phyloP scores from a whole-genome alignment of 2,113 vertebrate species.

The Callipepla californica region DNA sequence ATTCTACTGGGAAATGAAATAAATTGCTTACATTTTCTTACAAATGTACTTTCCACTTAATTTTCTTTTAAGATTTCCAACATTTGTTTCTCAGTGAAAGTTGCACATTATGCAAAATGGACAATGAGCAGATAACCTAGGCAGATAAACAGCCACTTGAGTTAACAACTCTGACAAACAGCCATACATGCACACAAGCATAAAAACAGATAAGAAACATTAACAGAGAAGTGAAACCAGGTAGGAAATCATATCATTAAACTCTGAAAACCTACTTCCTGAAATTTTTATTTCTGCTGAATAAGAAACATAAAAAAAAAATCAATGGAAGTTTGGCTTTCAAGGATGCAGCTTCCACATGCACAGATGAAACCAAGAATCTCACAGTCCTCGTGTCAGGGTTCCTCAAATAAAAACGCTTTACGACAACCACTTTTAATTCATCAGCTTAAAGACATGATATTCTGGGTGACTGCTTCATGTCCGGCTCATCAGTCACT shows the following conservation, averaged over 20 bases:
- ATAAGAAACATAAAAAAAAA: not conserved
- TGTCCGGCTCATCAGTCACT: not conserved
- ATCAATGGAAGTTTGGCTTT: not conserved
- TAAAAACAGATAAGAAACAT: not conserved
- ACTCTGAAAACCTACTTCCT: not conserved
- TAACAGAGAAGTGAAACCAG: not conserved
- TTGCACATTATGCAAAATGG: not conserved
- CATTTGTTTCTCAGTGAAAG: not conserved
- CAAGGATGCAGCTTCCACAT: not conserved
- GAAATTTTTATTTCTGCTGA: not conserved
- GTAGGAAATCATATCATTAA: not conserved
- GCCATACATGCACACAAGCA: accelerated
- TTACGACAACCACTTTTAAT: not conserved
- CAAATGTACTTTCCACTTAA: not conserved
- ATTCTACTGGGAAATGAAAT: not conserved
- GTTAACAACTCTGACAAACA: not conserved
- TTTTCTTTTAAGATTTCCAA: not conserved
- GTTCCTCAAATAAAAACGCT: not conserved
- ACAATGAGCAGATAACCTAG: not conserved
- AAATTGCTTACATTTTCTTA: not conserved
- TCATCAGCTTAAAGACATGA: not conserved
- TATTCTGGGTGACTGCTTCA: not conserved
- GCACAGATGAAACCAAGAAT: not conserved
- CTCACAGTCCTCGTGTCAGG: not conserved
- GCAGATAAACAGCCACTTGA: not conserved